These are phyloP conservation scores for Lasiurus cinereus DNA, from an alignment of 2,113 vertebrate species.

Conservation along the genomic window DNA sequence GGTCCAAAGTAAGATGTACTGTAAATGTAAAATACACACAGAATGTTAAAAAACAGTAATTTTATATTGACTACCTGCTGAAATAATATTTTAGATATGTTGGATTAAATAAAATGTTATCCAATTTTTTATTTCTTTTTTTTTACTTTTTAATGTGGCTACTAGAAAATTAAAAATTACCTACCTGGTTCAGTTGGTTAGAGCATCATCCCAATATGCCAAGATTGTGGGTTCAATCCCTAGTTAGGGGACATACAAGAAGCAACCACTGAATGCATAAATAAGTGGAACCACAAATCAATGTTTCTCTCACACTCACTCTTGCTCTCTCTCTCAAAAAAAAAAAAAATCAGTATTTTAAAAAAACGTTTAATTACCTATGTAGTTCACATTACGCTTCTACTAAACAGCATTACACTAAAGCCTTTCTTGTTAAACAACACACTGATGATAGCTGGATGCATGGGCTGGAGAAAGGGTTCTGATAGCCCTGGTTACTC, in stretches of 20 bases:
- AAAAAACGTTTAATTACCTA: not conserved
- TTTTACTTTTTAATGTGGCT: not conserved
- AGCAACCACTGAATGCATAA: not conserved
- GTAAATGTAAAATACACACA: not conserved
- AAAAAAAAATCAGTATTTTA: not conserved
- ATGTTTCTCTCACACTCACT: not conserved
- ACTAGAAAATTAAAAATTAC: not conserved
- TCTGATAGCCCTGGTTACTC: not conserved
- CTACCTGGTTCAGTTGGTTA: not conserved
- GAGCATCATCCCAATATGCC: not conserved
- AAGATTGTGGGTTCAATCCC: not conserved
- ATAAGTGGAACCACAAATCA: no score
- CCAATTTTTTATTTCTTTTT: not conserved
- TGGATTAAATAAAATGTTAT: not conserved
- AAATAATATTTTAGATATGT: not conserved
- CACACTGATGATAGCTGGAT: not conserved
- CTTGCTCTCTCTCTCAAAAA: not conserved
- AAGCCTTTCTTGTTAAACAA: not conserved
- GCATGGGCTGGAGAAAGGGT: not conserved
- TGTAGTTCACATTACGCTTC: not conserved
- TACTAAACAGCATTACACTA: not conserved
- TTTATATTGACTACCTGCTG: not conserved
- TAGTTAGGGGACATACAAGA: not conserved
- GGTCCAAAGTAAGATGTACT: not conserved
- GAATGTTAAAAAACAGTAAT: conserved; percentile 28